These are phyloP conservation scores for Cariama cristata DNA, from an alignment of 2,113 vertebrate species.

Conservation along the genomic window DNA sequence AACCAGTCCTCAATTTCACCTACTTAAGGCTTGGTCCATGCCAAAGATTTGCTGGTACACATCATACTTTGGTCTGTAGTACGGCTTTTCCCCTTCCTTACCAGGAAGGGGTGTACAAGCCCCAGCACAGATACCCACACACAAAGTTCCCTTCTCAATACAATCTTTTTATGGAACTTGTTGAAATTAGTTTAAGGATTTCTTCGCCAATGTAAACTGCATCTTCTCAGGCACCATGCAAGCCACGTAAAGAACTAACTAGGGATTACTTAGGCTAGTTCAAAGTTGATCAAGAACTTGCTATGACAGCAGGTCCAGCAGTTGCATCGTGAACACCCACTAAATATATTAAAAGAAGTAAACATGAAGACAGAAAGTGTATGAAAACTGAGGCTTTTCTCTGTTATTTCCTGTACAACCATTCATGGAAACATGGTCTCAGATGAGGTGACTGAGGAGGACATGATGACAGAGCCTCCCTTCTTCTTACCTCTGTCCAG, in stretches of 20 bases:
- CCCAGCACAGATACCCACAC: neutral
- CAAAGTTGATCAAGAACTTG: neutral
- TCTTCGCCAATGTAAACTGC: neutral
- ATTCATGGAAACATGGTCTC: neutral
- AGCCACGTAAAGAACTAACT: neutral
- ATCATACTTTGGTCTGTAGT: neutral
- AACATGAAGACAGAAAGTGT: neutral
- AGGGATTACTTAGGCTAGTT: neutral
- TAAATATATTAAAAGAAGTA: neutral
- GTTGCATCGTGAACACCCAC: neutral
- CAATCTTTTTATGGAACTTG: neutral
- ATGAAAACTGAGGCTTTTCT: neutral
- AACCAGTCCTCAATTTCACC: neutral
- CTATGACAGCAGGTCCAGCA: neutral
- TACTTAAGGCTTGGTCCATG: neutral
- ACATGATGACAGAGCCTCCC: neutral
- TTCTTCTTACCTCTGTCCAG: slow-evolving; percentile 85
- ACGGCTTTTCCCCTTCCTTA: neutral
- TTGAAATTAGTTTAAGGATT: neutral
- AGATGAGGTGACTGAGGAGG: neutral
- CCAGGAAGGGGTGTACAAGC: neutral
- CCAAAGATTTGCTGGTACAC: neutral
- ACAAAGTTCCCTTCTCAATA: neutral
- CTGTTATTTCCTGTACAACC: neutral
- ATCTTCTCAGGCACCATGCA: neutral